Percentiles rank a stretch among this genome's conserved stretches.
Conservation (phyloP, 2,797 vertebrate genomes). For the Halcyon leucocephala region DNA sequence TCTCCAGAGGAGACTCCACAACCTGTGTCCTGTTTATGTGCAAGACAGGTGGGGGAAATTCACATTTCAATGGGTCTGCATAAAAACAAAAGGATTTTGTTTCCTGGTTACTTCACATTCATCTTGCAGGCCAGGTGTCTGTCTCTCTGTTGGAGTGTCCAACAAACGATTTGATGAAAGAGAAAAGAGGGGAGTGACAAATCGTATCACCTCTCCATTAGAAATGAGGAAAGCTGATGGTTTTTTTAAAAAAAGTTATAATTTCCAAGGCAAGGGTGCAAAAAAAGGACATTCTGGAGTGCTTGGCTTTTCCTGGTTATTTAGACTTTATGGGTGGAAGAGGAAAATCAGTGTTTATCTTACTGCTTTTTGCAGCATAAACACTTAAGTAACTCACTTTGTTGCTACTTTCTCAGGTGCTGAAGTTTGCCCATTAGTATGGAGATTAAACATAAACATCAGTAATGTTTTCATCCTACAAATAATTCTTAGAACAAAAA, state of each 20-base stretch:
- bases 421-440: not conserved
- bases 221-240: not conserved
- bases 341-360: not conserved
- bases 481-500: constrained; percentile 34
- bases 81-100: not conserved
- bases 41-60: not conserved
- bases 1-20: not conserved
- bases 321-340: not conserved
- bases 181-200: not conserved
- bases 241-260: not conserved
- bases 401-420: not conserved
- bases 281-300: not conserved
- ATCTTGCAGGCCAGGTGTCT: not conserved
- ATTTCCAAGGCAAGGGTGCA: not conserved
- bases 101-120: not conserved
- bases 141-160: not conserved
- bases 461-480: not conserved
- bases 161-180: not conserved
- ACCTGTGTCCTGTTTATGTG: not conserved
- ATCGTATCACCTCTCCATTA: not conserved
- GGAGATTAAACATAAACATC: not conserved
- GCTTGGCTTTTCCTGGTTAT: not conserved
- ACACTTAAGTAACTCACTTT: not conserved
- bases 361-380: not conserved
- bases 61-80: not conserved